Evolutionary conservation across 2,888 invertebrate genomes (phyloP).

Genomic region (Pandemis corylana): DNA sequence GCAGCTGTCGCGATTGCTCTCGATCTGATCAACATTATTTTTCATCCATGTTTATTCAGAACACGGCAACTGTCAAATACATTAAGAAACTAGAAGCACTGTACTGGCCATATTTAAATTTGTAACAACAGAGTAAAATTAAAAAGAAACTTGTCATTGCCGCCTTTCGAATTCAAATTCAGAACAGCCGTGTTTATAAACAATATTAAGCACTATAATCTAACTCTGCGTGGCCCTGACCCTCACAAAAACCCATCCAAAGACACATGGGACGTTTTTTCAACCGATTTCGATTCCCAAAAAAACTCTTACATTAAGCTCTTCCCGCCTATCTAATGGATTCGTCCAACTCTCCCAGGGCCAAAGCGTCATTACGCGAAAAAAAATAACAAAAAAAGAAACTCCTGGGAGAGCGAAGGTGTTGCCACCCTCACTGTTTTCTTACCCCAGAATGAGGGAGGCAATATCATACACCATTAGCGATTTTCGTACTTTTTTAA

Average conservation of each 20-base stretch:
- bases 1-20: too few species aligned
- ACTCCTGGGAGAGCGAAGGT: constrained; percentile 81
- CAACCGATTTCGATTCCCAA: constrained; percentile 67
- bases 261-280: constrained; percentile 72
- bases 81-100: too few species aligned
- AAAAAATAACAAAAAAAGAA: constrained; percentile 69
- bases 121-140: too few species aligned
- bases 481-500: constrained; percentile 85
- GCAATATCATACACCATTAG: constrained; percentile 87
- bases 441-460: constrained; percentile 81
- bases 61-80: too few species aligned
- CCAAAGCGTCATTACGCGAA: constrained; percentile 81
- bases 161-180: neutral
- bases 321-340: constrained; percentile 83
- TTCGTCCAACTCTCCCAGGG: constrained; percentile 82
- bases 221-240: constrained; percentile 40
- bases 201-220: constrained; percentile 8
- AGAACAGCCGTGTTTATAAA: constrained; percentile 36
- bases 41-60: too few species aligned
- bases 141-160: neutral
- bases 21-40: too few species aligned
- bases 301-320: constrained; percentile 80
- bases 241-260: constrained; percentile 64
- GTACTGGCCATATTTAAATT: too few species aligned
- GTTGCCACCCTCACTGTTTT: constrained; percentile 78